A percentile compares a stretch with the other conserved stretches of the same genome.
phyloP scores from a whole-genome alignment of 1,140 invertebrate species.

The Charaxes varanes region DNA sequence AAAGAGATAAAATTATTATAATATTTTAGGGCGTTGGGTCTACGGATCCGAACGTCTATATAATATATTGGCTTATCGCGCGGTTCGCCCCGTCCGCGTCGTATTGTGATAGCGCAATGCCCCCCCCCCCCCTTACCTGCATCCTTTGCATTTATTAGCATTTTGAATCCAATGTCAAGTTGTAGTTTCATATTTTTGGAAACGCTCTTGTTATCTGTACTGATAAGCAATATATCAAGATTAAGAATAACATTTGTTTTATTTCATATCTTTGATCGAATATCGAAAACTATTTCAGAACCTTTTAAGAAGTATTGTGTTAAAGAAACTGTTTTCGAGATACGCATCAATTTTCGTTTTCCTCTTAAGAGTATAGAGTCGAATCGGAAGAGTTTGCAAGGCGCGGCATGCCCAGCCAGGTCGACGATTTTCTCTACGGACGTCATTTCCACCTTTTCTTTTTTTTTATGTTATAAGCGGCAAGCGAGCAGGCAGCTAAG shows the following conservation, averaged over 20 bases:
- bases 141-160: conserved; percentile 71
- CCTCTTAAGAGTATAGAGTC: too few species aligned
- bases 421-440: too few species aligned
- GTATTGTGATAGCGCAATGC: conserved; percentile 66
- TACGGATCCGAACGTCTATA: conserved; percentile 39
- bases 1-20: conserved; percentile 54
- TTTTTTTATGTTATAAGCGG: too few species aligned
- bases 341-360: too few species aligned
- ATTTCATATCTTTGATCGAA: too few species aligned
- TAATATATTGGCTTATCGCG: conserved; percentile 62
- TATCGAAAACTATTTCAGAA: too few species aligned
- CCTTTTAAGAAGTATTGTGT: too few species aligned
- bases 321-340: too few species aligned
- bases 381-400: too few species aligned
- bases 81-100: conserved; percentile 26
- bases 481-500: too few species aligned
- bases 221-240: conserved; percentile 72
- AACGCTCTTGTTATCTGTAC: conserved; percentile 66
- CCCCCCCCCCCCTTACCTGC: conserved; percentile 47
- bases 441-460: too few species aligned
- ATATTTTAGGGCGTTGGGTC: conserved; percentile 57
- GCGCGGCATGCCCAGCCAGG: too few species aligned
- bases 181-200: conserved; percentile 58
- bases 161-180: conserved; percentile 52
- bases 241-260: conserved; percentile 51